A percentile compares a stretch with the other conserved stretches of the same genome.
Evolutionary conservation across 2,888 invertebrate species (phyloP).

Genomic region (Formica aserva): DNA sequence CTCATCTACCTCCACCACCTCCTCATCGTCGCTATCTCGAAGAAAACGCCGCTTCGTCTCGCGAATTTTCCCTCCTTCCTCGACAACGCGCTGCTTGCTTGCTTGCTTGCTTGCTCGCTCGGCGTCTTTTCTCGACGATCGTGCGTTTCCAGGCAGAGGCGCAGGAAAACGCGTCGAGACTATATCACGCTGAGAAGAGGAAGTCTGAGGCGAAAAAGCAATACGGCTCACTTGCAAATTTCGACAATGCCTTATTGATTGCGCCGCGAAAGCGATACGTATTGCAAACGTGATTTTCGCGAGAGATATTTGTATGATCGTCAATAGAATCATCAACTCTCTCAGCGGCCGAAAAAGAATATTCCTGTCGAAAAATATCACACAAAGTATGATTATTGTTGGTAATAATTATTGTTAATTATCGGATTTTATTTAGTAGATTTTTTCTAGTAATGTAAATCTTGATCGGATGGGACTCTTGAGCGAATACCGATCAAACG

Average conservation of each 20-base stretch:
- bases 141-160: constrained; percentile 34
- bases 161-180: constrained; percentile 36
- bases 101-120: neutral
- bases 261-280: neutral
- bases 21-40: neutral
- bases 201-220: constrained; percentile 26
- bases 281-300: neutral
- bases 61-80: neutral
- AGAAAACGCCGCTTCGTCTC: constrained; percentile 24
- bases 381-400: neutral
- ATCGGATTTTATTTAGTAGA: neutral
- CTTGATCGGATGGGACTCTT: neutral
- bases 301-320: neutral
- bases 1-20: neutral
- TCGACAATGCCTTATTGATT: constrained; percentile 40
- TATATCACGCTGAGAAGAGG: constrained; percentile 4
- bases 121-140: constrained; percentile 32
- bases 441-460: neutral
- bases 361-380: neutral
- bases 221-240: constrained; percentile 11
- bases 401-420: neutral
- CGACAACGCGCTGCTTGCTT: neutral
- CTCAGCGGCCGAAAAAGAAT: neutral
- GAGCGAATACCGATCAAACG: constrained; percentile 2
- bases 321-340: constrained; percentile 9